Evolutionary conservation across 2,797 vertebrate genomes (phyloP).

Genomic region (Austrolebias charrua): DNA sequence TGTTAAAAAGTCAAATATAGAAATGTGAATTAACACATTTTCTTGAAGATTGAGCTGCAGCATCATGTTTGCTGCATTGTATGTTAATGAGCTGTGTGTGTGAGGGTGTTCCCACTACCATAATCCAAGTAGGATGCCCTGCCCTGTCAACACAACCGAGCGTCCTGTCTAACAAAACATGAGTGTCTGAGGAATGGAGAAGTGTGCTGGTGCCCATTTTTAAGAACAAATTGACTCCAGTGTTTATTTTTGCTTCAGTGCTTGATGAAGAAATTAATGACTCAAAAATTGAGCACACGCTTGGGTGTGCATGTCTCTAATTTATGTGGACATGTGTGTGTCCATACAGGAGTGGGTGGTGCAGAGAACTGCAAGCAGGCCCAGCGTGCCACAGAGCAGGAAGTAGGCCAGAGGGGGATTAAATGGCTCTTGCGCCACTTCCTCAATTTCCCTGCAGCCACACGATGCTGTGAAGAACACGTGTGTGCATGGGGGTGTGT

Average conservation of each 20-base stretch:
- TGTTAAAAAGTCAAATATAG: neutral
- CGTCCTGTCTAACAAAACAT: no score
- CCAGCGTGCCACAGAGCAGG: conserved; percentile 64
- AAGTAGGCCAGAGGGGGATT: conserved; percentile 75
- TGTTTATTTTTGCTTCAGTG: neutral
- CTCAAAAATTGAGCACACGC: neutral
- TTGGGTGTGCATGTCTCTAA: conserved; percentile 2
- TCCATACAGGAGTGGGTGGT: conserved; percentile 13
- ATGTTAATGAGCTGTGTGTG: conserved; percentile 1
- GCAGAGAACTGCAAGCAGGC: conserved; percentile 30
- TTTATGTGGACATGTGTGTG: neutral
- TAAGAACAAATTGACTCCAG: no score
- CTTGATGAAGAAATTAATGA: neutral
- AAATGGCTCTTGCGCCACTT: conserved; percentile 57
- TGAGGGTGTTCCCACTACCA: neutral
- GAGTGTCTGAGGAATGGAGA: no score
- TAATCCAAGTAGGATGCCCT: no score
- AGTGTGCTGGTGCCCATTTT: no score
- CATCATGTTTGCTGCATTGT: conserved; percentile 1
- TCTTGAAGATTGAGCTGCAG: neutral
- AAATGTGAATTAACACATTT: conserved; percentile 5
- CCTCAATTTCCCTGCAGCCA: conserved; percentile 46
- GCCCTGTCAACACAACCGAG: no score
- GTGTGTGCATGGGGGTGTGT: conserved; percentile 15
- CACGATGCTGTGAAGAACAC: conserved; percentile 26